Percentiles rank a stretch among this genome's conserved stretches.
Evolutionary conservation across 2,888 invertebrate genomes (phyloP).

Genomic region (Drosophila mimetica): DNA sequence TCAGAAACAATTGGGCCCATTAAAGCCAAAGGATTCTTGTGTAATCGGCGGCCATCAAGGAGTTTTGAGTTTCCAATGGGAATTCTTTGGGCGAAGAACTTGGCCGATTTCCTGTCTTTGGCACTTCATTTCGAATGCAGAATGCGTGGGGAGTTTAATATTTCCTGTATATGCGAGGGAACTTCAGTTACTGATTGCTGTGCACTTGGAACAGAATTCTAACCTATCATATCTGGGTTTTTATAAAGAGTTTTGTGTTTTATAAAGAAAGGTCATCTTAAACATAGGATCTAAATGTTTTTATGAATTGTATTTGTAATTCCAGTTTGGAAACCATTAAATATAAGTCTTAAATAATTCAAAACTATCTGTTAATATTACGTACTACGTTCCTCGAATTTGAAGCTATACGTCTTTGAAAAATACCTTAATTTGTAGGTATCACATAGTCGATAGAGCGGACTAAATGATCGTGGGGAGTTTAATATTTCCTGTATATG

Average conservation of each 20-base stretch:
- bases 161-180: background rate
- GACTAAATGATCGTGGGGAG: background rate
- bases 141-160: background rate
- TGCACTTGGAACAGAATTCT: background rate
- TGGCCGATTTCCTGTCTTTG: conserved; percentile 20
- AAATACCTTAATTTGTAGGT: too few relatives aligned
- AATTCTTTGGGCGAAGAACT: conserved; percentile 6
- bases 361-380: background rate
- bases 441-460: background rate
- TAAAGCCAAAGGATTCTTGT: conserved; percentile 14
- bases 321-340: too few relatives aligned
- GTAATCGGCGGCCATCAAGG: background rate
- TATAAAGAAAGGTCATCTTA: too few relatives aligned
- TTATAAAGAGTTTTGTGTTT: too few relatives aligned
- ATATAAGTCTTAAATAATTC: background rate
- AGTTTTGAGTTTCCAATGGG: background rate
- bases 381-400: too few relatives aligned
- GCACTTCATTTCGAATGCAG: background rate
- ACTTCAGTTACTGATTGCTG: background rate
- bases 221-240: background rate
- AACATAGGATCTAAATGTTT: too few relatives aligned
- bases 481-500: background rate
- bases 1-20: conserved; percentile 38
- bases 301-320: too few relatives aligned
- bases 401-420: too few relatives aligned